Base-by-base conservation (phyloP, 1,140 invertebrate genomes). In the Laodelphax striatellus region DNA sequence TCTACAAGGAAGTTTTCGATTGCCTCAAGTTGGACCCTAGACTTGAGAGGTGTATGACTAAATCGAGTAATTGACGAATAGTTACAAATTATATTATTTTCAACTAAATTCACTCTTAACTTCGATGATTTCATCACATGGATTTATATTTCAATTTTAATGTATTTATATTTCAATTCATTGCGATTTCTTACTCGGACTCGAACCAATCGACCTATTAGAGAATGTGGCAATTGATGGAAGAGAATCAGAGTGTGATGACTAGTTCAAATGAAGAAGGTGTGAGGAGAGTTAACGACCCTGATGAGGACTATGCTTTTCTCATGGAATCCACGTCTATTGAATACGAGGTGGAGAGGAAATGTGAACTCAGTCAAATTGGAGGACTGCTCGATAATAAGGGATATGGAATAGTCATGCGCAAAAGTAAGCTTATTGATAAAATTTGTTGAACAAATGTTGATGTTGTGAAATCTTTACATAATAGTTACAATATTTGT, bases 321-420 rank as follows among this genome's bases (percentile, higher is more conserved):
- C 77, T 95, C 0, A 94, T 94, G 88, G 68, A 69, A 54, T 69
- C 68, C 3, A 64, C 67, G 0, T 66, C 65, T 41, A 69, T 69
- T 17, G 66, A 94, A 68, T 96, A 92, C 69, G 80, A 84, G 43
- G 81, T 81, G 0, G 86, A 93, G 69, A 80, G 90, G 38, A 79
- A 91, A 63, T 96, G 93, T 68, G 79, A 88, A 66, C 74, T 95
- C 0, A 83, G 82, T 0, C 84, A 86, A 75, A 80, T 94, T 42
- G 90, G 91, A 1, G 84, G 83, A 6, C 73, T 85, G 0, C 72
- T 95, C 0, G 92, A 94, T 70, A 84, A 84, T 46, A 94, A 94
- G 70, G 87, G 88, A 11, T 94, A 94, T 70, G 90, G 88, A 21
- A 91, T 94, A 53, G 90, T 88, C 0, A 90, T 91, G 82, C 80